Evolutionary conservation across 1,140 invertebrate genomes (phyloP), one percentile per base, ranked within the genome.

Genomic region (Euura saliciscinereae): DNA sequence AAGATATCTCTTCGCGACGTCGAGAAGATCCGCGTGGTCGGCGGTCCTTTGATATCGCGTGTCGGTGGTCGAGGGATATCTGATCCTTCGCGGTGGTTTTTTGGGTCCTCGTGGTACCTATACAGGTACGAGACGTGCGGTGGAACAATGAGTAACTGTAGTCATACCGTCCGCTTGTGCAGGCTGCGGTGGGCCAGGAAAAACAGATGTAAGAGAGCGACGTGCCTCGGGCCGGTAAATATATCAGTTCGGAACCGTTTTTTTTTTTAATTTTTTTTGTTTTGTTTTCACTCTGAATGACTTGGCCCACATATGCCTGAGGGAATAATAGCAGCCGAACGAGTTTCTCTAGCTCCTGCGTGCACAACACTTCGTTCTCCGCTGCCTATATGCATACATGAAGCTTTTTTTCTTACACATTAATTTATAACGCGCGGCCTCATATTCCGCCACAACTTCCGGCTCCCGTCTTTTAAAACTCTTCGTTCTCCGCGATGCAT

Each of bases 271-370:
- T n/a, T n/a, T 28, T 28, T 28, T 28, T 28, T 28, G 0, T 28
- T 28, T 28, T 28, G 28, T 28, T 28, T 28, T 28, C 28, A 28
- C 28, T 28, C 74, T 84, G 77, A 83, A 84, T 84, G 73, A 76
- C 74, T 59, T 84, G 80, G 84, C 81, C 82, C 82, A 84, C 85
- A 86, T 86, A 82, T 86, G 85, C 78, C 76, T 78, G 81, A 84
- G 80, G 79, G 78, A 80, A 86, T 86, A 86, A 86, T 86, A 83
- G 83, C 84, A 81, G 8, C 43, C 43, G 66, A 64, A 64, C 8
- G 10, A 67, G 28, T 42, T 67, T 42, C 66, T 67, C 43, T 67
- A 28, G 43, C 4, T 67, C 13, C 59, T 10, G 59, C 59, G 28
- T 28, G 28, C 28, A 28, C 28, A 28, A 28, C 28, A 28, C 4